Evolutionary conservation across 2,113 vertebrate genomes (phyloP).

Genomic region (Laticauda colubrina): DNA sequence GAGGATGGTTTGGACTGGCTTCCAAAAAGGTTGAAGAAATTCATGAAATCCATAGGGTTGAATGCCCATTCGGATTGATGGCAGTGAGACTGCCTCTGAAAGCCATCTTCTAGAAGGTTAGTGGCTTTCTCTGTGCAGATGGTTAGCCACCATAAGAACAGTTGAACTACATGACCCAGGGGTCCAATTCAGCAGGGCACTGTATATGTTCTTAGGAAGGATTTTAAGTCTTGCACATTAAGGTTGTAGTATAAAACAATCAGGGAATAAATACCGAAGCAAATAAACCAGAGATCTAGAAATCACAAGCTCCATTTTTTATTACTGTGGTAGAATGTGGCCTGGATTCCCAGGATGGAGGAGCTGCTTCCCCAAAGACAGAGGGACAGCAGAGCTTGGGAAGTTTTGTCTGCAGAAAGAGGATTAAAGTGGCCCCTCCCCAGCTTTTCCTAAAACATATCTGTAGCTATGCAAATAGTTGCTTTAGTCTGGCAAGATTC

Average conservation of each 20-base stretch:
- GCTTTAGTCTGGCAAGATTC: no score
- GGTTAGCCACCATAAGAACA: background rate
- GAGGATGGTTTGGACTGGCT: background rate
- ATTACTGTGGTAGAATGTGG: background rate
- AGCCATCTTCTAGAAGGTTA: background rate
- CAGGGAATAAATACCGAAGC: background rate
- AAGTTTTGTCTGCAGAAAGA: no score
- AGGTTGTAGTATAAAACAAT: background rate
- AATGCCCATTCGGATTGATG: background rate
- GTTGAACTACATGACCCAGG: background rate
- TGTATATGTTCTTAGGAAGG: background rate
- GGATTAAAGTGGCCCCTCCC: no score
- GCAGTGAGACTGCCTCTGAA: background rate
- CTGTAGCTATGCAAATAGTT: no score
- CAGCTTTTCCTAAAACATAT: no score
- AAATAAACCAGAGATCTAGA: background rate
- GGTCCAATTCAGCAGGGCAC: background rate
- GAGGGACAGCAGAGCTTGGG: no score
- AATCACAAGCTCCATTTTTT: background rate
- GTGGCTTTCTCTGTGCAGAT: background rate
- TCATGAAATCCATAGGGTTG: background rate
- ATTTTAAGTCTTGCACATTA: background rate
- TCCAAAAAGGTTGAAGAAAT: background rate
- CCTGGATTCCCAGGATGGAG: background rate
- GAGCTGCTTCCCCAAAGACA: no score